Evolutionary conservation across 2,113 vertebrate genomes (phyloP).

Genomic region (human): DNA sequence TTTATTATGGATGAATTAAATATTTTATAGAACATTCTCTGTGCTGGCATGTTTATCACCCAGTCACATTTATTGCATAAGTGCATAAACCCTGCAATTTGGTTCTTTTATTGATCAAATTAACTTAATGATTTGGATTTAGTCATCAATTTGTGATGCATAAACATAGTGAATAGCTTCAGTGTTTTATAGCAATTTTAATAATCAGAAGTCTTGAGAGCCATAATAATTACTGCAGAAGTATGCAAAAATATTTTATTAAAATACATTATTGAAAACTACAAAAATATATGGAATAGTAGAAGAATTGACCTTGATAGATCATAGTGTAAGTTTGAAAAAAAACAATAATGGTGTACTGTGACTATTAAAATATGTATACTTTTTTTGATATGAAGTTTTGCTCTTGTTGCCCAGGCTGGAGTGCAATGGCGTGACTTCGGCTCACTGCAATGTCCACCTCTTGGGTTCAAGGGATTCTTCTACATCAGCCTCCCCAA

Average conservation of each 20-base stretch:
- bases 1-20: slow-evolving; percentile 24
- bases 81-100: neutral
- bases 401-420: too few relatives aligned
- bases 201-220: neutral
- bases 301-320: neutral
- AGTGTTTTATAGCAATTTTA: neutral
- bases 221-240: neutral
- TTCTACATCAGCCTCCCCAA: too few relatives aligned
- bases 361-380: neutral
- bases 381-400: too few relatives aligned
- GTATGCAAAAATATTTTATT: neutral
- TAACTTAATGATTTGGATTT: neutral
- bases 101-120: neutral
- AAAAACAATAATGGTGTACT: neutral
- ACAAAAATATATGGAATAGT: neutral
- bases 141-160: neutral
- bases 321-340: neutral
- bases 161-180: neutral
- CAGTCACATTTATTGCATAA: neutral
- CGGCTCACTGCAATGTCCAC: too few relatives aligned
- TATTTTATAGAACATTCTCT: neutral
- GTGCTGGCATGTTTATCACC: neutral
- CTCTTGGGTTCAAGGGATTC: too few relatives aligned
- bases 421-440: too few relatives aligned
- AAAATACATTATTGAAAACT: neutral